Percentiles rank a stretch among this genome's conserved stretches.
These are phyloP conservation scores for Leptodactylus fallax DNA, from an alignment of 2,797 vertebrate species.

Conservation along the genomic window DNA sequence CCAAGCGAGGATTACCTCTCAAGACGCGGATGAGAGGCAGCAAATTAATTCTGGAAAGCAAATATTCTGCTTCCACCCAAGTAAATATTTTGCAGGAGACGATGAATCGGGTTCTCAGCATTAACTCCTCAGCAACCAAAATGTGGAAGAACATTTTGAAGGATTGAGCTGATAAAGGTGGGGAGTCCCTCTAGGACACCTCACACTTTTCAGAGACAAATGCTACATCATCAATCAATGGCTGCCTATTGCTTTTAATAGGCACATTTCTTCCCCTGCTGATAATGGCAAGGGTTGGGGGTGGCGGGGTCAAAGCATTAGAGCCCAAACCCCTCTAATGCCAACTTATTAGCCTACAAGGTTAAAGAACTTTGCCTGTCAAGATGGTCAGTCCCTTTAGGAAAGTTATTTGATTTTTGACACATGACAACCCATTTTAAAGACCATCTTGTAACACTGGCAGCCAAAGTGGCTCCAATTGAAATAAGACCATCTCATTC, in stretches of 20 bases:
- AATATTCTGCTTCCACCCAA: slow-evolving; percentile 44
- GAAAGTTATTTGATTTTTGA: background rate
- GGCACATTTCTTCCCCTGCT: too few relatives aligned
- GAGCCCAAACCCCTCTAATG: too few relatives aligned
- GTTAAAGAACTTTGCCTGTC: too few relatives aligned
- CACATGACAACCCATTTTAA: too few relatives aligned
- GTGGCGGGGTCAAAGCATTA: background rate
- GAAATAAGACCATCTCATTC: too few relatives aligned
- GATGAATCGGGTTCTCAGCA: background rate
- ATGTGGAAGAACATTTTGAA: background rate
- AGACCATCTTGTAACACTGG: too few relatives aligned
- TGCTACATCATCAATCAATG: too few relatives aligned
- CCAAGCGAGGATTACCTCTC: slow-evolving; percentile 46
- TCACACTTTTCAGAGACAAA: too few relatives aligned
- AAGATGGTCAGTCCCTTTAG: background rate
- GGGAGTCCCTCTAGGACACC: background rate
- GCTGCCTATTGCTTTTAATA: too few relatives aligned
- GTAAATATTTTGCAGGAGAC: slow-evolving; percentile 40
- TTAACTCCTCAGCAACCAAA: background rate
- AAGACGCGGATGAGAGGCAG: slow-evolving; percentile 40
- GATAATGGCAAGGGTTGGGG: background rate
- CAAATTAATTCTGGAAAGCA: slow-evolving; percentile 58
- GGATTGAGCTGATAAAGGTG: background rate
- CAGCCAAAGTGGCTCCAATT: too few relatives aligned
- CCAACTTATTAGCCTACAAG: too few relatives aligned